Base-by-base conservation (phyloP, 2,113 vertebrate genomes). In the Empidonax alnorum region DNA sequence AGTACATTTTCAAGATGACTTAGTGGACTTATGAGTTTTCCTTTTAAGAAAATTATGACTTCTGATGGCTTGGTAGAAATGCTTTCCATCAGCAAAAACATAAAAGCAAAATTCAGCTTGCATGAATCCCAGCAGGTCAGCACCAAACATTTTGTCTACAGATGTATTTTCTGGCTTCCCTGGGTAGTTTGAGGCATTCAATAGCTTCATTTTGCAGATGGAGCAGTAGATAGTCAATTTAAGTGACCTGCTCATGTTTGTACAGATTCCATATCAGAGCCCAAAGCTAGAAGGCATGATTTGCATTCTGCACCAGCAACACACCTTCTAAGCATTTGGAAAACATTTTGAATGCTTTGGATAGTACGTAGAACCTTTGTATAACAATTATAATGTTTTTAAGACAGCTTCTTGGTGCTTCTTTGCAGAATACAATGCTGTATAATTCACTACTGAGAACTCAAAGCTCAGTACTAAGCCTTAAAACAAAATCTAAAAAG, bases 401-500 rank as follows among this genome's bases (percentile, higher is more conserved):
- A 87, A 73, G 39, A 44, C 23, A 66, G n/a, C 23, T 94, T 87
- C 66, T 90, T 66, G 47, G 31, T 78, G 39, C 22, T 77, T 83
- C 75, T 71, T 82, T 37, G 14, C 77, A 62, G 66, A 84, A 79
- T 18, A 78, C 35, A 87, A 49, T 78, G 68, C 23, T 77, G 5
- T 21, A 30, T 59, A 90, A 88, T 84, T 96, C 52, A 52, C 53
- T 53, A 42, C 69, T 46, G 63, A 87, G n/a, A 79, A 67, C 41
- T 78, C 80, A 91, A 93, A 93, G 80, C 63, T 91, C 67, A 80
- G 52, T 75, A 63, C 49, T 41, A 49, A 96, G 62, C 41, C 83
- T 87, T 95, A 94, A 90, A 96, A 55, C 85, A 92, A 93, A 96
- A 85, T 98, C 92, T 88, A 88, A 96, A 76, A 62, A 87, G 82